A percentile compares a stretch with the other conserved stretches of the same genome.
phyloP scores from a whole-genome alignment of 1,140 invertebrate genomes.

The Neodiprion fabricii region DNA sequence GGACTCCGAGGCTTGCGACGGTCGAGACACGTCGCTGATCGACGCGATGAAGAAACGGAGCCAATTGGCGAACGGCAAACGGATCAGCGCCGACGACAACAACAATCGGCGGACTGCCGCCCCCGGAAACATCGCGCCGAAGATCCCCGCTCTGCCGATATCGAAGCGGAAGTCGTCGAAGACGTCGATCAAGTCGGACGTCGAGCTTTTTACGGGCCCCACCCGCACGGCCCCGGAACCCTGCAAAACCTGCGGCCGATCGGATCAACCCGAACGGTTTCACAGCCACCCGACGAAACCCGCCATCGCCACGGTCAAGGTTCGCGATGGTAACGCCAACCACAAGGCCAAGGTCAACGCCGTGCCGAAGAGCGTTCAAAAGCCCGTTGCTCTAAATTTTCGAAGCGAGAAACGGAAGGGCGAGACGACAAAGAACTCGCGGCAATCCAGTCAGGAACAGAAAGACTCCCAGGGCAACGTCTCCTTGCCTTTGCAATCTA shows the following conservation, averaged over 20 bases:
- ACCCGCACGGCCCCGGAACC: slow-evolving; percentile 57
- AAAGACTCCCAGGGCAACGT: background rate
- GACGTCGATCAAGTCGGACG: slow-evolving; percentile 31
- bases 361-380: slow-evolving; percentile 57
- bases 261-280: slow-evolving; percentile 65
- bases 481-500: background rate
- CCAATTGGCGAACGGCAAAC: slow-evolving; percentile 6
- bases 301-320: slow-evolving; percentile 19
- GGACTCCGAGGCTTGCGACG: slow-evolving; percentile 16
- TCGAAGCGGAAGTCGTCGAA: slow-evolving; percentile 33
- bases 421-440: slow-evolving; percentile 24
- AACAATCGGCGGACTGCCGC: slow-evolving; percentile 39
- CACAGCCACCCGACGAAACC: slow-evolving; percentile 65
- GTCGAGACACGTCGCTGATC: background rate
- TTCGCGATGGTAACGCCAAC: slow-evolving; percentile 16
- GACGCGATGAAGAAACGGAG: slow-evolving; percentile 7
- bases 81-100: slow-evolving; percentile 34
- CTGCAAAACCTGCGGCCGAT: slow-evolving; percentile 65
- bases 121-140: background rate
- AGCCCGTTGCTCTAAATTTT: slow-evolving; percentile 63
- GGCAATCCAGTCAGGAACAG: background rate
- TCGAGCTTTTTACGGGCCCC: slow-evolving; percentile 44
- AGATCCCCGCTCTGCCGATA: slow-evolving; percentile 33
- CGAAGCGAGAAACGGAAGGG: slow-evolving; percentile 49
- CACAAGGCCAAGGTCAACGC: slow-evolving; percentile 22